phyloP scores from a whole-genome alignment of 2,113 vertebrate species.

The Mormyrus iriodes region DNA sequence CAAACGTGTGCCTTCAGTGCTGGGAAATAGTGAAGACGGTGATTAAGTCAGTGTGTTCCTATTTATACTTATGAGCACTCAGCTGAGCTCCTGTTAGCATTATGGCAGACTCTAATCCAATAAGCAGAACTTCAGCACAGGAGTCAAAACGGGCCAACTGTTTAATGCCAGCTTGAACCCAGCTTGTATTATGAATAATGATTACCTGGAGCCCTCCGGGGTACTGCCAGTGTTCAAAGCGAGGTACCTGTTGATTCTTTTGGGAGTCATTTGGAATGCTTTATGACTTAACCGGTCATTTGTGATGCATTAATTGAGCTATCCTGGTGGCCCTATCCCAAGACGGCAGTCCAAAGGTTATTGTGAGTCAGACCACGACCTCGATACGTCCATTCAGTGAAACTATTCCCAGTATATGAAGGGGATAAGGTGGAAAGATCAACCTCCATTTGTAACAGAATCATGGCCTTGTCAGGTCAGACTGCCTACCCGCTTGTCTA shows the following conservation, averaged over 20 bases:
- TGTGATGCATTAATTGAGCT: neutral
- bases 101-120: conserved; percentile 32
- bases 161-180: neutral
- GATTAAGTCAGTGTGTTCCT: conserved; percentile 20
- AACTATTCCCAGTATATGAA: neutral
- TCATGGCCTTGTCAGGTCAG: neutral
- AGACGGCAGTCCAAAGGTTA: neutral
- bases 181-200: neutral
- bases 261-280: neutral
- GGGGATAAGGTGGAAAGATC: neutral
- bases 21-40: conserved; percentile 23
- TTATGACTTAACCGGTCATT: neutral
- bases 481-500: neutral
- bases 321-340: neutral
- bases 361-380: neutral
- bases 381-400: neutral
- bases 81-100: conserved; percentile 47
- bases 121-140: neutral
- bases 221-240: neutral
- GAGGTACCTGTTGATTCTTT: neutral
- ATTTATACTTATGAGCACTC: conserved; percentile 40
- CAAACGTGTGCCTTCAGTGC: conserved; percentile 19
- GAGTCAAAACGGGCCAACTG: neutral
- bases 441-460: neutral
- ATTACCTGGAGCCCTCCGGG: neutral